A percentile compares a stretch with the other conserved stretches of the same genome.
Conservation (phyloP, 2,888 invertebrate species). For the Coenonympha glycerion region DNA sequence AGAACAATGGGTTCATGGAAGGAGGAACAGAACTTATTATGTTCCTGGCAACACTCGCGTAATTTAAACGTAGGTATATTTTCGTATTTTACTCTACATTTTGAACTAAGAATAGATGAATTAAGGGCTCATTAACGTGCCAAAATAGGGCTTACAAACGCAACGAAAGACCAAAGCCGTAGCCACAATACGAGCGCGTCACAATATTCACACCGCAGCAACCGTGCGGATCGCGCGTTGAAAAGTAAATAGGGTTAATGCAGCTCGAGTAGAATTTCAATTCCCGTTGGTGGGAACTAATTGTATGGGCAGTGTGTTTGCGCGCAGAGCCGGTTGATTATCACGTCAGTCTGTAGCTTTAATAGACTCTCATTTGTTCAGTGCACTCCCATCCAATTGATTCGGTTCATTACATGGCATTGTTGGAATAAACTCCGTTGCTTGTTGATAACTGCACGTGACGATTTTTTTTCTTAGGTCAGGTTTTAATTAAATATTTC, state of each 20-base stretch:
- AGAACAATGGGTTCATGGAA: no score
- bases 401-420: conserved; percentile 16
- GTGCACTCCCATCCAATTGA: conserved; percentile 31
- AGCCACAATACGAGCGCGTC: background rate
- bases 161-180: background rate
- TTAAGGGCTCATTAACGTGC: no score
- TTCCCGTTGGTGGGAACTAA: conserved; percentile 10
- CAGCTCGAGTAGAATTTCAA: background rate
- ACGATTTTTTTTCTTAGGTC: no score
- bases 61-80: no score
- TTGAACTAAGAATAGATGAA: no score
- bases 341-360: conserved; percentile 21
- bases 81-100: no score
- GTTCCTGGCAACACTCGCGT: no score
- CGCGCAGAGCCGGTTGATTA: conserved; percentile 9
- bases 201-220: conserved; percentile 5
- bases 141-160: no score
- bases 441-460: no score
- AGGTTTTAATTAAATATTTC: no score
- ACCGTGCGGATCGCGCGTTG: background rate
- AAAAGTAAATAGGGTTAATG: conserved; percentile 5
- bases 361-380: conserved; percentile 37
- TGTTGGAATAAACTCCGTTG: background rate
- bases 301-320: conserved; percentile 8
- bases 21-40: no score